These are phyloP conservation scores for Mystacornis crossleyi DNA, from an alignment of 2,113 vertebrate genomes.

Conservation along the genomic window DNA sequence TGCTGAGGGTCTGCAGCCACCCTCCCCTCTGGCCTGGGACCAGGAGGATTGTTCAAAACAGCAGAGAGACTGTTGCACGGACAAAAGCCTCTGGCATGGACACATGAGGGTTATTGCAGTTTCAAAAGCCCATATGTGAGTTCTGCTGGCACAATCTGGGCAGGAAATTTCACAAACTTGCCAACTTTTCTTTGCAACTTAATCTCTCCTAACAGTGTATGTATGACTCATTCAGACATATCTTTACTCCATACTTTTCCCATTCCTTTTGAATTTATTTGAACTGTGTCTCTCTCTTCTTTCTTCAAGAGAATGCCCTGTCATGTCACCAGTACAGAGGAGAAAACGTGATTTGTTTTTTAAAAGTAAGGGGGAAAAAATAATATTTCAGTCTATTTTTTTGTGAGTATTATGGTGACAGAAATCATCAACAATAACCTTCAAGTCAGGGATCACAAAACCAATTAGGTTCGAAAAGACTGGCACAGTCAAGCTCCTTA, in stretches of 20 bases:
- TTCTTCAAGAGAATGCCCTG: not conserved
- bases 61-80: not conserved
- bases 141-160: constrained; percentile 6
- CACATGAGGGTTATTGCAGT: not conserved
- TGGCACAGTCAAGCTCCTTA: not conserved
- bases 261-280: not conserved
- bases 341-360: not conserved
- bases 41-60: not conserved
- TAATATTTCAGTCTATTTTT: not conserved
- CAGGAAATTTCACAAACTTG: not conserved
- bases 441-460: not conserved
- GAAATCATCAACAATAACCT: not conserved
- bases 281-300: not conserved
- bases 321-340: not conserved
- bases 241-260: not conserved
- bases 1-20: not conserved
- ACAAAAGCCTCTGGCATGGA: not conserved
- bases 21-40: not conserved
- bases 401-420: not conserved
- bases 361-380: not conserved
- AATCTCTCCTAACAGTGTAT: not conserved
- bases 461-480: not conserved
- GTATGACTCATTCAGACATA: not conserved
- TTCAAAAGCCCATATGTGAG: not conserved
- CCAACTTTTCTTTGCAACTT: not conserved